A percentile compares a stretch with the other conserved stretches of the same genome.
Conservation (phyloP, 2,113 vertebrate genomes). For the Lophius piscatorius region DNA sequence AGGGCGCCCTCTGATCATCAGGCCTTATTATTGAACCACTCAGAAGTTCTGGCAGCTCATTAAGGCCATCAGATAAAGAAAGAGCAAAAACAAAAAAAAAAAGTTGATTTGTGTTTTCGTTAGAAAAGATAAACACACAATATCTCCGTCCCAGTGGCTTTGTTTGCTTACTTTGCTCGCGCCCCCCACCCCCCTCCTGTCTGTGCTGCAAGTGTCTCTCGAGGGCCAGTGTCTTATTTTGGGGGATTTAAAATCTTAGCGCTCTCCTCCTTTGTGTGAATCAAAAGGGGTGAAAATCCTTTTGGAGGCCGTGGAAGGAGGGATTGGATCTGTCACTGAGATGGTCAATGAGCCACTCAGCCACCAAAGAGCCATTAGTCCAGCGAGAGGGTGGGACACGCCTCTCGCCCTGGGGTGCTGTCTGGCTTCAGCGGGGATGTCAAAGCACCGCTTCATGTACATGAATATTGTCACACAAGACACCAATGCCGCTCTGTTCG, state of each 20-base stretch:
- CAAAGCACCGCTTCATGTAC: no score
- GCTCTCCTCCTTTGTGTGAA: constrained; percentile 41
- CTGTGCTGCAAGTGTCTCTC: constrained; percentile 48
- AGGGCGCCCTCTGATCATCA: constrained; percentile 55
- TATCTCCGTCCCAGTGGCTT: constrained; percentile 51
- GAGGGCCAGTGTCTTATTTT: constrained; percentile 34
- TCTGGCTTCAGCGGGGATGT: no score
- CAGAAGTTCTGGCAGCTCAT: constrained; percentile 47
- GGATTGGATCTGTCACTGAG: constrained; percentile 39
- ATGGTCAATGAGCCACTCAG: constrained; percentile 46
- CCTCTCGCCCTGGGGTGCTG: no score
- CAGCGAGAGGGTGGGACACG: background rate
- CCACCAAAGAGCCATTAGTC: constrained; percentile 1
- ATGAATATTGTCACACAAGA: no score
- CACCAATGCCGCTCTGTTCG: no score
- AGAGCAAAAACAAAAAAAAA: constrained; percentile 44
- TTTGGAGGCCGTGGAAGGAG: constrained; percentile 38
- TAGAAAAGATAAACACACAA: constrained; percentile 56
- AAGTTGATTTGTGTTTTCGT: constrained; percentile 54
- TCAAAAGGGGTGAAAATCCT: constrained; percentile 56
- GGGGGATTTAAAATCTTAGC: constrained; percentile 32
- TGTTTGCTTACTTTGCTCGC: constrained; percentile 59
- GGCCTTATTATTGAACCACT: constrained; percentile 27
- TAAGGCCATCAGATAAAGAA: constrained; percentile 57
- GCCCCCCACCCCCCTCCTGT: constrained; percentile 28